These are phyloP conservation scores for Ectropis grisescens DNA, from an alignment of 1,140 invertebrate species.

Conservation along the genomic window DNA sequence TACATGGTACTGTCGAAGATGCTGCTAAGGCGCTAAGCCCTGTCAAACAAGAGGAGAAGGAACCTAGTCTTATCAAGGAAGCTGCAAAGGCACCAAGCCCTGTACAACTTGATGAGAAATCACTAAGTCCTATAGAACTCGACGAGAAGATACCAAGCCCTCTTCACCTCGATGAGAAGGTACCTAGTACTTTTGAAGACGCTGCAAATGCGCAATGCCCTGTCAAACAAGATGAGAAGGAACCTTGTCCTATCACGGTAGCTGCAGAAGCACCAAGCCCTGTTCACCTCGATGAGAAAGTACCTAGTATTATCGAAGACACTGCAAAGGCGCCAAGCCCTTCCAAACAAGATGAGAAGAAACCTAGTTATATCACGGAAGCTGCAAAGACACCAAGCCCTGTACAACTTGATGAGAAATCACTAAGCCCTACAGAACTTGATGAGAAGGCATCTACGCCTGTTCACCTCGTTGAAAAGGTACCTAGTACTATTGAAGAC, in stretches of 20 bases:
- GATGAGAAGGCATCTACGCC: background rate
- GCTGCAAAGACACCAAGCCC: conserved; percentile 7
- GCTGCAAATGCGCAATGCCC: conserved; percentile 3
- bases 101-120: conserved; percentile 5
- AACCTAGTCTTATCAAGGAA: conserved; percentile 3
- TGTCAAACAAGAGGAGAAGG: conserved; percentile 7
- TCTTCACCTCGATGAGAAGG: conserved; percentile 2
- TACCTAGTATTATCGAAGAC: background rate
- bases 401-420: background rate
- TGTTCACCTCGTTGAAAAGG: background rate
- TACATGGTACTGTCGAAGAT: no score
- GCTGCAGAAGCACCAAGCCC: conserved; percentile 9
- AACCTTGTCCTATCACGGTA: background rate
- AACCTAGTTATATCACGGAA: conserved; percentile 1
- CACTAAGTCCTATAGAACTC: background rate
- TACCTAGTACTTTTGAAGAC: background rate
- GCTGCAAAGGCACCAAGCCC: conserved; percentile 3
- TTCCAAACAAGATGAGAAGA: conserved; percentile 5
- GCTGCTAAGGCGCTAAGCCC: background rate
- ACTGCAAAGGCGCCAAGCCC: background rate
- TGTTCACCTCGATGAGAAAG: conserved; percentile 6
- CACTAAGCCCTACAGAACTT: no score
- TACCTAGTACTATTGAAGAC: background rate
- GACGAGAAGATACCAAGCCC: conserved; percentile 5
- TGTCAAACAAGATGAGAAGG: conserved; percentile 2